Evolutionary conservation across 2,113 vertebrate genomes (phyloP).

Genomic region (Odontophorus gujanensis): DNA sequence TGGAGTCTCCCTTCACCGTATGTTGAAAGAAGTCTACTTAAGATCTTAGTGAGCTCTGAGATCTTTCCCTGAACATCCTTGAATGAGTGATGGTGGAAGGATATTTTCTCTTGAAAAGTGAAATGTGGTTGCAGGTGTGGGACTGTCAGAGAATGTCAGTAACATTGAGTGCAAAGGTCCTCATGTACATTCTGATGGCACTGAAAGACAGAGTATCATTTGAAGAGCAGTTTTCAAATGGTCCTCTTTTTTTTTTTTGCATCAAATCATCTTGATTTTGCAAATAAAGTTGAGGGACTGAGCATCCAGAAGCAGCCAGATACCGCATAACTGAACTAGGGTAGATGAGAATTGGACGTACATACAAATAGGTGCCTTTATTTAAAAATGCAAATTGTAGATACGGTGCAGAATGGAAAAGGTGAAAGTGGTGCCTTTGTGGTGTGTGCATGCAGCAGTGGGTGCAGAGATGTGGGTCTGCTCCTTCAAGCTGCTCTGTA

Average conservation of each 20-base stretch:
- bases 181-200: neutral
- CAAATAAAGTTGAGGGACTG: neutral
- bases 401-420: neutral
- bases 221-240: neutral
- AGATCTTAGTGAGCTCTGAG: neutral
- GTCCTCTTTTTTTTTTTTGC: neutral
- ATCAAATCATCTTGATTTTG: neutral
- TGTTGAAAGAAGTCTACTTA: neutral
- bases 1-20: neutral
- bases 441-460: neutral
- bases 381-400: neutral
- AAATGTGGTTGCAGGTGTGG: neutral
- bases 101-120: neutral
- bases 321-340: neutral
- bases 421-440: neutral
- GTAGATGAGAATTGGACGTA: neutral
- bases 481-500: neutral
- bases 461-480: neutral
- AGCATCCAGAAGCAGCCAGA: neutral
- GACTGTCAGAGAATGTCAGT: neutral
- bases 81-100: neutral
- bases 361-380: rapidly evolving
- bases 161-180: neutral
- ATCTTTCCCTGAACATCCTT: neutral
- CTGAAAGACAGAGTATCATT: neutral